Evolutionary conservation across 2,113 vertebrate species (phyloP), one percentile per base, ranked within the genome.

Genomic region (Sarotherodon lohbergeri): DNA sequence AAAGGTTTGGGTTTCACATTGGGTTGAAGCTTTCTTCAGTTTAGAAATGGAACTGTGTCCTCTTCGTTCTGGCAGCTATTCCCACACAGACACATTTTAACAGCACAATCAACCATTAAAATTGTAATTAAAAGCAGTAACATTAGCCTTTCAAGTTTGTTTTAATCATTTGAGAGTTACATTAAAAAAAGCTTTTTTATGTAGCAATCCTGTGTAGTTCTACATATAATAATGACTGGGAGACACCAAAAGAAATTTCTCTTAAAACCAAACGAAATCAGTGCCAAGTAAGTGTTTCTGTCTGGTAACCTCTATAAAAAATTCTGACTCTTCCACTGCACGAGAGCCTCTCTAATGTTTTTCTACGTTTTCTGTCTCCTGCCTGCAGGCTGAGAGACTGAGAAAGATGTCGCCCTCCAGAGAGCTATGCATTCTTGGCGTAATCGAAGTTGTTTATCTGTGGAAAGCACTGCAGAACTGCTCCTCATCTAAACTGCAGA

Each of bases 401-500:
- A 97, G 98, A 90, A 99, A 99, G 83, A 96, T 97, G 63, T 94
- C 94, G 1, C 97, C 98, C 0, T 97, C 96, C 87, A 97, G 96
- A 95, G 98, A 97, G 56, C 97, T 99, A 11, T 99, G 98, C 88
- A 96, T 99, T 90, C 94, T 99, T 59, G 98, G 98, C 2, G 97
- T 97, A 54, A 97, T 99, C 3, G 99, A 99, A 94, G 98, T 99
- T 34, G 83, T 99, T 7, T 99, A 99, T 93, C 95, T 99, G 82
- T 99, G 99, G 99, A 99, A 99, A 93, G 99, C 99, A 8, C 97
- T 99, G 68, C 98, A 96, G 19, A 99, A 99, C 95, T 99, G 98
- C 88, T 99, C 98, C 57, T 95, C 98, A 17, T 97, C 98, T 0
- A 99, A 98, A 92, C 96, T 99, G 34, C 99, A 99, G 94, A 97